Evolutionary conservation across 2,113 vertebrate species (phyloP), one percentile per base, ranked within the genome.

Genomic region (Psammodynastes pulverulentus): DNA sequence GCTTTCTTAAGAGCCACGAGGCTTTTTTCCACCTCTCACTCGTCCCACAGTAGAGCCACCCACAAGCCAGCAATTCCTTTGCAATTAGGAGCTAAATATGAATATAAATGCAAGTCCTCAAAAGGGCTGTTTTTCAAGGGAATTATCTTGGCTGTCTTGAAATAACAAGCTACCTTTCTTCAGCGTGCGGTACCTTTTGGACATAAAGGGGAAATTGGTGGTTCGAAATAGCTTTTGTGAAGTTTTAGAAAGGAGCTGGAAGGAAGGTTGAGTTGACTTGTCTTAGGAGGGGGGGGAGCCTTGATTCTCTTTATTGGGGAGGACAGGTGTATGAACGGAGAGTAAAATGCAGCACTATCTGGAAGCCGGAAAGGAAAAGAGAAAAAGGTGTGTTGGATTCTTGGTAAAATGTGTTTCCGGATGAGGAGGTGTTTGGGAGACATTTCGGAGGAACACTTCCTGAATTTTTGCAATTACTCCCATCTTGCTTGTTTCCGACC

Each of bases 61-160:
- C n/a, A 3, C 1, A 49, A 87, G 24, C 15, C 23, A 48, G 48
- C 84, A n/a, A 67, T 45, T 52, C 48, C 24, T 34, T 4, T 21
- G 5, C 52, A 46, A 3, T 2, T 87, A 87, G 86, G 29, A 46
- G 26, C 67, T 88, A 54, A 86, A 84, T 34, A 89, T 21, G 67
- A 8, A 17, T 79, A 39, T 19, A 79, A 19, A 79, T 79, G 29
- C 39, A 52, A 19, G 43, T 72, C 12, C 23, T 91, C 51, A 39
- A 49, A 88, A 86, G 84, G 92, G 24, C 29, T 84, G 58, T 91
- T 93, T 91, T 46, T 24, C 45, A 85, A 87, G 58, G 49, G 48
- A 53, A 88, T 88, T 53, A 34, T 51, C 79, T 67, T 48, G 4
- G 29, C 89, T 88, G 56, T 21, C 58, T 45, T 79, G 85, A 34